phyloP scores from a whole-genome alignment of 2,888 invertebrate genomes.

The Calliscelio sp. region DNA sequence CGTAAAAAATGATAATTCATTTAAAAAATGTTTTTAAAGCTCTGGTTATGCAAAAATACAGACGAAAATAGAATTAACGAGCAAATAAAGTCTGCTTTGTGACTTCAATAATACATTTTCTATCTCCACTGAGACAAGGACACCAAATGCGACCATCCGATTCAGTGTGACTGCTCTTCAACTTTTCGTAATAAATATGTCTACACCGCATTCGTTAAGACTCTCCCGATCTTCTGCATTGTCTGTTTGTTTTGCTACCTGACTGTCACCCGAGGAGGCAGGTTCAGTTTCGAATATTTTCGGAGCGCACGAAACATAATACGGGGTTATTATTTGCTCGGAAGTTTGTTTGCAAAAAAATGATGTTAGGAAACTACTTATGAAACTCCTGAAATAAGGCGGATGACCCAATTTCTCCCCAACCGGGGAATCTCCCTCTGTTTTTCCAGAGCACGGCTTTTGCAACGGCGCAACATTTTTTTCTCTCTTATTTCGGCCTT shows the following conservation, averaged over 20 bases:
- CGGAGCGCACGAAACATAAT: slow-evolving; percentile 36
- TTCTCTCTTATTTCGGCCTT: no score
- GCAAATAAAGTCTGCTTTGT: neutral
- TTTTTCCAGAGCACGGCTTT: slow-evolving; percentile 50
- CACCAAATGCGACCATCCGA: neutral
- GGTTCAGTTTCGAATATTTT: slow-evolving; percentile 41
- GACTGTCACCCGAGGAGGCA: slow-evolving; percentile 6
- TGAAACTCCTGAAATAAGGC: slow-evolving; percentile 67
- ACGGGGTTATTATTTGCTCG: slow-evolving; percentile 48
- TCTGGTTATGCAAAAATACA: no score
- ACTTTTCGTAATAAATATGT: slow-evolving; percentile 21
- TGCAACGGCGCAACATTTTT: slow-evolving; percentile 29
- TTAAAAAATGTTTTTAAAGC: no score
- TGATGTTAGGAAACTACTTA: slow-evolving; percentile 57
- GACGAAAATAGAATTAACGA: neutral
- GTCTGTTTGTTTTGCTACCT: slow-evolving; percentile 13
- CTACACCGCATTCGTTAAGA: neutral
- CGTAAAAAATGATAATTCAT: no score
- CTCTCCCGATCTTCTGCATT: neutral
- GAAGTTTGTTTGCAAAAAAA: slow-evolving; percentile 59
- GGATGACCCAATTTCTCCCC: slow-evolving; percentile 62
- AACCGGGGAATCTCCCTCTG: slow-evolving; percentile 25
- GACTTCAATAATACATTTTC: neutral
- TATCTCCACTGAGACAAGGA: neutral
- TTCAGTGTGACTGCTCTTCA: neutral